Percentiles rank a stretch among this genome's conserved stretches.
Evolutionary conservation across 2,113 vertebrate species (phyloP).

Genomic region (Taurulus bubalis): DNA sequence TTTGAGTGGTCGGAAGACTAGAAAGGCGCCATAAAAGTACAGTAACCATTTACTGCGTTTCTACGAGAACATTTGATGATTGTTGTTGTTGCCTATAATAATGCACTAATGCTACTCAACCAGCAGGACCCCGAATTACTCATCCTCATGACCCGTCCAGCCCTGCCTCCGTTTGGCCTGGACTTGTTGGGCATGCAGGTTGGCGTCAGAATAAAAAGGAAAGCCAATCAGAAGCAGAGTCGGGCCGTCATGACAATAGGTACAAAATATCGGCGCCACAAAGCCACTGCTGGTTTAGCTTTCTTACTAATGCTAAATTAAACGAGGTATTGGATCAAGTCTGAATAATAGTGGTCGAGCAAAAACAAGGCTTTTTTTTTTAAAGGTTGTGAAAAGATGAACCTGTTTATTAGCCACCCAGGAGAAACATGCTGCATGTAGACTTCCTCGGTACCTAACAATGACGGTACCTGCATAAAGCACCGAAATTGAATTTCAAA

Average conservation of each 20-base stretch:
- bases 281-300: not conserved
- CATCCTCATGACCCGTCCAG: not conserved
- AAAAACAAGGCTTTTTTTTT: not conserved
- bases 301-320: not conserved
- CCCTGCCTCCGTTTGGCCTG: not conserved
- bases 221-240: not conserved
- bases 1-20: too few species aligned
- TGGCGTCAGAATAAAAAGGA: not conserved
- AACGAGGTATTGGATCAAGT: not conserved
- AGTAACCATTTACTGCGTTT: not conserved
- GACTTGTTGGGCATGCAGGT: not conserved
- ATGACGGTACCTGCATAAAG: not conserved
- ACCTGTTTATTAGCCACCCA: not conserved
- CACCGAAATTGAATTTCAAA: not conserved
- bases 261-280: not conserved
- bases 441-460: not conserved
- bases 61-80: too few species aligned
- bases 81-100: not conserved
- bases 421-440: not conserved
- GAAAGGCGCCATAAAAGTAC: too few species aligned
- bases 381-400: not conserved
- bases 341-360: not conserved
- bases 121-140: not conserved
- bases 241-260: not conserved
- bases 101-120: not conserved